Evolutionary conservation across 2,888 invertebrate genomes (phyloP), one percentile per base, ranked within the genome.

Genomic region (Gnatocerus cornutus): DNA sequence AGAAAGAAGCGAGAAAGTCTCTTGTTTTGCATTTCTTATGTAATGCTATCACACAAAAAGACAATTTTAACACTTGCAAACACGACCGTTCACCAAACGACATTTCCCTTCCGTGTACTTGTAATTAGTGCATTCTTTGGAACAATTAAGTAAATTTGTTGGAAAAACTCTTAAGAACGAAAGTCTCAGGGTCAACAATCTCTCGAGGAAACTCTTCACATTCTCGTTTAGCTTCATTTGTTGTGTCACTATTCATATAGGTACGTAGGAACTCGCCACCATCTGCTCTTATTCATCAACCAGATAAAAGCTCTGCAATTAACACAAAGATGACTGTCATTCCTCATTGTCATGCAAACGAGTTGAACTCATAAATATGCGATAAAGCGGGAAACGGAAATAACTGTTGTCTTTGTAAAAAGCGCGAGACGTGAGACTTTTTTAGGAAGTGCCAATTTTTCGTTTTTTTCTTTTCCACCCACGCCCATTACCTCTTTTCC

Each of bases 181-280:
- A 30, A 52, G 30, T 52, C 52, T 52, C 33, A 30, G 52, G 52
- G 52, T 52, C 52, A 33, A 52, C 52, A 52, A n/a, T n/a, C n/a
- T n/a, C 10, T 29, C 30, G 13, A 33, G 33, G 33, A 33, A 33
- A 33, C 7, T 33, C 33, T 8, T 14, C 16, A 9, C 13, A 9
- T 46, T 46, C 16, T 37, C 6, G 2, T 21, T 21, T n/a, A n/a
- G n/a, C n/a, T n/a, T n/a, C n/a, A n/a, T 48, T 39, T 10, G 29
- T 29, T 29, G 29, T 4, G 7, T 29, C 33, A 6, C 33, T 33
- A 33, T 33, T 33, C 33, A 33, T n/a, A 33, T n/a, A n/a, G n/a
- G n/a, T n/a, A n/a, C n/a, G n/a, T n/a, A n/a, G n/a, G n/a, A n/a
- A n/a, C n/a, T n/a, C n/a, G n/a, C n/a, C n/a, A 7, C 33, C 33